Evolutionary conservation across 1,140 invertebrate genomes (phyloP).

Genomic region (Papilio polytes): DNA sequence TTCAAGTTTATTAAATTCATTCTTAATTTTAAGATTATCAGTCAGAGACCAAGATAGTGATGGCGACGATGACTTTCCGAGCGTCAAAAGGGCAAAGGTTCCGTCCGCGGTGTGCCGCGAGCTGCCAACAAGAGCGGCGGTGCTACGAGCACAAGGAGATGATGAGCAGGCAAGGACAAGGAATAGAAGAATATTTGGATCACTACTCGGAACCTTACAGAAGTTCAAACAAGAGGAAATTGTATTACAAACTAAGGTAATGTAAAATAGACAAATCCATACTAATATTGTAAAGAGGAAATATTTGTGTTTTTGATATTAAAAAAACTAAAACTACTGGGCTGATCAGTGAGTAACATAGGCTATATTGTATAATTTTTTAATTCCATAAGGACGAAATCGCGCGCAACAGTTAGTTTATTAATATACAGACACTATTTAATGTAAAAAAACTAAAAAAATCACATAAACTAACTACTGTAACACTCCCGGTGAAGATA

Average conservation of each 20-base stretch:
- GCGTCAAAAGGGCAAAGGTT: slow-evolving; percentile 66
- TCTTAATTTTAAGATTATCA: slow-evolving; percentile 65
- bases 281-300: too few species aligned
- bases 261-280: too few species aligned
- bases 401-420: too few species aligned
- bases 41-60: slow-evolving; percentile 74
- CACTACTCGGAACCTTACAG: slow-evolving; percentile 95
- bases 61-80: slow-evolving; percentile 72
- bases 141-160: slow-evolving; percentile 90
- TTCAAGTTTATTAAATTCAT: not conserved
- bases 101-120: slow-evolving; percentile 76
- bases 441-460: too few species aligned
- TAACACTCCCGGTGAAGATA: too few species aligned
- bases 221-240: slow-evolving; percentile 98
- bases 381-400: too few species aligned
- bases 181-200: slow-evolving; percentile 97
- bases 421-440: too few species aligned
- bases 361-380: too few species aligned
- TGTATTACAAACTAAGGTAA: slow-evolving; percentile 90
- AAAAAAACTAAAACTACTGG: too few species aligned
- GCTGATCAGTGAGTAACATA: too few species aligned
- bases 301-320: too few species aligned
- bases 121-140: slow-evolving; percentile 77
- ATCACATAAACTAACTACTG: too few species aligned
- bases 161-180: slow-evolving; percentile 93